These are phyloP conservation scores for Caradrina clavipalpis DNA, from an alignment of 2,888 invertebrate genomes.

Conservation along the genomic window DNA sequence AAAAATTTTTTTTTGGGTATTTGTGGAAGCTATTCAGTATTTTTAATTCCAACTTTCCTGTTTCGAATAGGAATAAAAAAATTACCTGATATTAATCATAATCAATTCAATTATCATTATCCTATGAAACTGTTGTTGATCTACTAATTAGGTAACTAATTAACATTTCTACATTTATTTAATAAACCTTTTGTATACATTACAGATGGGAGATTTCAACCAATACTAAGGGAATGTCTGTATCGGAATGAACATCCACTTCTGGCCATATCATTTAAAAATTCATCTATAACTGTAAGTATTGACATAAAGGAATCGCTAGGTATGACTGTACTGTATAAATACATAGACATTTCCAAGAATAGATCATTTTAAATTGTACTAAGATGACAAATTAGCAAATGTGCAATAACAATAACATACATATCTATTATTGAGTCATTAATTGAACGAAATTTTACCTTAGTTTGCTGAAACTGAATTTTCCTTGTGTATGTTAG, in stretches of 20 bases:
- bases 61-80: too few relatives aligned
- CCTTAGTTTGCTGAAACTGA: background rate
- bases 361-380: background rate
- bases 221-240: slow-evolving; percentile 94
- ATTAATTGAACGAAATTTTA: background rate
- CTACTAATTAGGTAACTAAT: background rate
- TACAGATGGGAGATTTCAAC: slow-evolving; percentile 94
- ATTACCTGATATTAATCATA: background rate
- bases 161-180: background rate
- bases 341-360: background rate
- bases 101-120: background rate
- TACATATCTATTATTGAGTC: background rate
- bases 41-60: too few relatives aligned
- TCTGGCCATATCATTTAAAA: slow-evolving; percentile 93
- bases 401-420: background rate
- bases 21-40: too few relatives aligned
- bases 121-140: background rate
- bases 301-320: background rate
- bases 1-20: too few relatives aligned
- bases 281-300: slow-evolving; percentile 92
- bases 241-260: slow-evolving; percentile 93
- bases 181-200: slow-evolving; percentile 41
- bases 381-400: too few relatives aligned
- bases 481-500: background rate
- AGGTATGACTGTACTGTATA: background rate